Percentiles rank a stretch among this genome's conserved stretches.
Evolutionary conservation across 2,797 vertebrate genomes (phyloP).

Genomic region (Notamacropus eugenii): DNA sequence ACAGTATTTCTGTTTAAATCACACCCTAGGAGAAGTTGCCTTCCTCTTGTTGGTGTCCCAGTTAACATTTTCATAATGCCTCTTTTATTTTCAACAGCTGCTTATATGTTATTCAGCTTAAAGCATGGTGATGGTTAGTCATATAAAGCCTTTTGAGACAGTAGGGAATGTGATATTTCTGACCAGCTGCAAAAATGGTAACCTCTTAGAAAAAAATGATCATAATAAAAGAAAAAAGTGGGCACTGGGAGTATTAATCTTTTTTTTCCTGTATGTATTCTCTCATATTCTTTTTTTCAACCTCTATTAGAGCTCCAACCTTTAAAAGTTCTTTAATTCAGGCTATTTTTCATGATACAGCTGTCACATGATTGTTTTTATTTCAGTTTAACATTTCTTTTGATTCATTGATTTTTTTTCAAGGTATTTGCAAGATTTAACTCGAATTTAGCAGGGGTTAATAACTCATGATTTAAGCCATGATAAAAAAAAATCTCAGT

Average conservation of each 20-base stretch:
- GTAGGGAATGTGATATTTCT: conserved; percentile 83
- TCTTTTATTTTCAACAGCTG: conserved; percentile 81
- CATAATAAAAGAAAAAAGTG: conserved; percentile 80
- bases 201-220: conserved; percentile 78
- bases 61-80: conserved; percentile 58
- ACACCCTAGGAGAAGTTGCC: conserved; percentile 46
- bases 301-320: conserved; percentile 93
- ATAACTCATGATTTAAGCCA: conserved; percentile 77
- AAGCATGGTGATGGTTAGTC: conserved; percentile 77
- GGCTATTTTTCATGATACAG: conserved; percentile 93
- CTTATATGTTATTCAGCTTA: conserved; percentile 77
- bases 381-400: conserved; percentile 82
- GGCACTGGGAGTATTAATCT: conserved; percentile 80
- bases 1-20: conserved; percentile 63
- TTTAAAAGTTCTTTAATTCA: conserved; percentile 91
- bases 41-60: conserved; percentile 50
- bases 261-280: conserved; percentile 69
- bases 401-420: conserved; percentile 75
- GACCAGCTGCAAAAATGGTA: conserved; percentile 86
- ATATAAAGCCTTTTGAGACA: conserved; percentile 78
- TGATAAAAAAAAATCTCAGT: conserved; percentile 54
- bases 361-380: conserved; percentile 87
- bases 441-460: conserved; percentile 69
- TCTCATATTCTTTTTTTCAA: conserved; percentile 85
- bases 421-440: conserved; percentile 77